Percentiles rank a stretch among this genome's conserved stretches.
Conservation (phyloP, 2,888 invertebrate genomes). For the Onchidella celtica region DNA sequence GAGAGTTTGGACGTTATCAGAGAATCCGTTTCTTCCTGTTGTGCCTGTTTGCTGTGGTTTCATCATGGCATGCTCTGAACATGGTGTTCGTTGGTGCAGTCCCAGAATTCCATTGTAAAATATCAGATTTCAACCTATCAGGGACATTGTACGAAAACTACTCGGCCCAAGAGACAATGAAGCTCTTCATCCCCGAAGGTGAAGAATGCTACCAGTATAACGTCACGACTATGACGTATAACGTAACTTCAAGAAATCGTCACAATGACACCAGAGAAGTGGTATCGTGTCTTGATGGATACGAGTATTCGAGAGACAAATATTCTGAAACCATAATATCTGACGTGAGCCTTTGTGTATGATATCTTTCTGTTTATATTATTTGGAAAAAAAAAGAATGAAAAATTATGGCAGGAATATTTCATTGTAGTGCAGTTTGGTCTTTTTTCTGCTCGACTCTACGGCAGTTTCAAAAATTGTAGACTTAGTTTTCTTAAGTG, state of each 20-base stretch:
- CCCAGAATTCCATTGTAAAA: constrained; percentile 90
- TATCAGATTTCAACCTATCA: constrained; percentile 47
- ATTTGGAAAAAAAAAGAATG: too few relatives aligned
- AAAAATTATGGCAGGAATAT: too few relatives aligned
- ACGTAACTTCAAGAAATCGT: background rate
- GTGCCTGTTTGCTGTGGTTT: constrained; percentile 92
- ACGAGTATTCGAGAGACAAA: constrained; percentile 39
- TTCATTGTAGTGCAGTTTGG: too few relatives aligned
- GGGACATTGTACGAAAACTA: constrained; percentile 9
- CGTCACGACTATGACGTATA: background rate
- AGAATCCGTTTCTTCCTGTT: constrained; percentile 92
- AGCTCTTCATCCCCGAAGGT: constrained; percentile 38
- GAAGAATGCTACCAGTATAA: constrained; percentile 34
- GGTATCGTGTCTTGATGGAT: constrained; percentile 37
- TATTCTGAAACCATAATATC: constrained; percentile 48
- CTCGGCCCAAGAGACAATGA: constrained; percentile 18
- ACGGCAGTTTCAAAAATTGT: too few relatives aligned
- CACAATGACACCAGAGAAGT: background rate
- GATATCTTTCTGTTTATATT: too few relatives aligned
- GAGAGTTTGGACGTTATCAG: constrained; percentile 94
- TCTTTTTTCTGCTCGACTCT: too few relatives aligned
- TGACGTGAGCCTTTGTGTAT: constrained; percentile 32
- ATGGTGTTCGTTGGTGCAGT: constrained; percentile 94
- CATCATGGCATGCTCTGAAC: constrained; percentile 95
- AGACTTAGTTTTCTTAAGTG: too few relatives aligned